Percentiles rank a stretch among this genome's conserved stretches.
Evolutionary conservation across 1,140 invertebrate genomes (phyloP).

Genomic region (Lethrus apterus): DNA sequence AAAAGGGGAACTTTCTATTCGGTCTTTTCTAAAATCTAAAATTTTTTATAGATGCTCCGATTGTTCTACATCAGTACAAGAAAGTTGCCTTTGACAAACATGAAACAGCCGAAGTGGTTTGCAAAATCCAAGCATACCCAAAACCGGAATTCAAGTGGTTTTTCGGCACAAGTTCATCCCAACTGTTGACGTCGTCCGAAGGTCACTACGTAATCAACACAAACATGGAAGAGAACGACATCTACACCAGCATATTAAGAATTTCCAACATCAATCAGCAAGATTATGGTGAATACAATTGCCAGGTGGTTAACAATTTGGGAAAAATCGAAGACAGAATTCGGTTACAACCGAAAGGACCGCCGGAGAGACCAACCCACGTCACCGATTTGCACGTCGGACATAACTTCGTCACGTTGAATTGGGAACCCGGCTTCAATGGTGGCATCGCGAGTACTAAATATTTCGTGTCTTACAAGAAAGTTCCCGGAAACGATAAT

Average conservation of each 20-base stretch:
- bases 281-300: constrained; percentile 87
- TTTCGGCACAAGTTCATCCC: constrained; percentile 62
- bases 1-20: too few relatives aligned
- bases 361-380: constrained; percentile 72
- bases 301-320: constrained; percentile 69
- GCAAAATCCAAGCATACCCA: constrained; percentile 85
- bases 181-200: constrained; percentile 68
- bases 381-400: constrained; percentile 62
- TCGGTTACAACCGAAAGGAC: constrained; percentile 71
- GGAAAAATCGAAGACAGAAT: constrained; percentile 72
- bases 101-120: constrained; percentile 77
- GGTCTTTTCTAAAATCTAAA: too few relatives aligned
- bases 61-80: constrained; percentile 74
- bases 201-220: constrained; percentile 80
- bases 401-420: constrained; percentile 66
- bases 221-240: constrained; percentile 72
- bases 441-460: constrained; percentile 78
- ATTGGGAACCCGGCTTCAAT: constrained; percentile 84
- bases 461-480: constrained; percentile 71
- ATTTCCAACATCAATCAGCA: constrained; percentile 67
- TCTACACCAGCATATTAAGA: constrained; percentile 71
- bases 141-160: constrained; percentile 90
- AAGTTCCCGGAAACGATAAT: constrained; percentile 53
- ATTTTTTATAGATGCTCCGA: constrained; percentile 66
- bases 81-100: constrained; percentile 81